Evolutionary conservation across 2,797 vertebrate genomes (phyloP).

Genomic region (Catamblyrhynchus diadema): DNA sequence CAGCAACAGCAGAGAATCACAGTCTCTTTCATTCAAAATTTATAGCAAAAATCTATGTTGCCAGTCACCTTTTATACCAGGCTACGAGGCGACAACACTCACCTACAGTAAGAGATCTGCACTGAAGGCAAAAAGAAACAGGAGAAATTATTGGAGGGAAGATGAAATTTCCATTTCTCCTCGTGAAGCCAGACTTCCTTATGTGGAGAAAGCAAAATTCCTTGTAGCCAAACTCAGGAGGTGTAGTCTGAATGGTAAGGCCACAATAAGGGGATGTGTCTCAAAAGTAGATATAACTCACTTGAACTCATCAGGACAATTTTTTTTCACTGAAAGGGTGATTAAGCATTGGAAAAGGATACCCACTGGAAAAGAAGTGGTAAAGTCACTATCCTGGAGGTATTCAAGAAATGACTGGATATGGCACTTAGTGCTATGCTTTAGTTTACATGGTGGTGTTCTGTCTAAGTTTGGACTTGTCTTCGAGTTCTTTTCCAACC

Average conservation of each 20-base stretch:
- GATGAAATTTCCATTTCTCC: neutral
- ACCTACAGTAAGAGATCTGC: neutral
- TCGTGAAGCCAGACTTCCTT: neutral
- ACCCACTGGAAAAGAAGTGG: neutral
- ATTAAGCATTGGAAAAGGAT: neutral
- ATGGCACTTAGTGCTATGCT: neutral
- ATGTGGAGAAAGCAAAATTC: neutral
- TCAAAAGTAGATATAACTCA: neutral
- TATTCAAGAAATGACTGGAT: neutral
- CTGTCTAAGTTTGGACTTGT: neutral
- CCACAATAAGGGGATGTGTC: neutral
- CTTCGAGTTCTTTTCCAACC: neutral
- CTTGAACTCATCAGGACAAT: neutral
- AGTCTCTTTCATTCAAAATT: constrained; percentile 34
- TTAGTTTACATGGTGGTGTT: neutral
- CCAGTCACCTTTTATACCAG: neutral
- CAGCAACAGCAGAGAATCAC: neutral
- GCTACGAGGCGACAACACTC: neutral
- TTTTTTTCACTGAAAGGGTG: neutral
- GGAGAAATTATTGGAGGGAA: neutral
- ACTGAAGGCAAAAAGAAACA: neutral
- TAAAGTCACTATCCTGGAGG: neutral
- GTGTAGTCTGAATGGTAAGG: neutral
- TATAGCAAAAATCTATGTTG: neutral
- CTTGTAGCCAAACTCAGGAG: neutral